Percentiles rank a stretch among this genome's conserved stretches.
Evolutionary conservation across 2,113 vertebrate species (phyloP).

Genomic region (Empidonax alnorum): DNA sequence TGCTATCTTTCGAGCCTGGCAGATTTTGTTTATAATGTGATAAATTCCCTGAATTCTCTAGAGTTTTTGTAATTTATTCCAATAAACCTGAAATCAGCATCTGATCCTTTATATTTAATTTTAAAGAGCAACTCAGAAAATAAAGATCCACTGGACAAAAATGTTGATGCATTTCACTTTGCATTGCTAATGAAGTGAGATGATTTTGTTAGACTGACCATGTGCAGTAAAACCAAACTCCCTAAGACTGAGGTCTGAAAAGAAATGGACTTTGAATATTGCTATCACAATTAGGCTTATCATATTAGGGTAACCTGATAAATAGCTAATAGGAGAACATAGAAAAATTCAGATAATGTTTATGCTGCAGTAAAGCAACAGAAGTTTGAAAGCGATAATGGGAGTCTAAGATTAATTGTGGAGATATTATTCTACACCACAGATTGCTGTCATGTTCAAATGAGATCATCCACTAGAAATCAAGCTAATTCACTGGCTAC

Average conservation of each 20-base stretch:
- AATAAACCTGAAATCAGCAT: not conserved
- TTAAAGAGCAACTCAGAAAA: not conserved
- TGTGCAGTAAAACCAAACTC: not conserved
- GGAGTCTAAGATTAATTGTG: not conserved
- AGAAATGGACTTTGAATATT: not conserved
- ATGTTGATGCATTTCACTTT: not conserved
- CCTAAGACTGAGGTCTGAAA: not conserved
- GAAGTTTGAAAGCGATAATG: not conserved
- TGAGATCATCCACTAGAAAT: constrained; percentile 16
- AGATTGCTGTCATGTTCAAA: constrained; percentile 37
- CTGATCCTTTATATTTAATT: not conserved
- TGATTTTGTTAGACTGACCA: not conserved
- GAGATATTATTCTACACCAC: constrained; percentile 7
- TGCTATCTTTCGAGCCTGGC: not conserved
- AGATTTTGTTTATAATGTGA: not conserved
- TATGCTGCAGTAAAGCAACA: not conserved
- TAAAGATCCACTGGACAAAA: not conserved
- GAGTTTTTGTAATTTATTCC: not conserved
- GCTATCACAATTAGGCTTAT: not conserved
- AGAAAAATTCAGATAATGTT: not conserved
- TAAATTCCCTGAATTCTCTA: not conserved
- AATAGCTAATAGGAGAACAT: not conserved
- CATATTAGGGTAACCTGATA: not conserved
- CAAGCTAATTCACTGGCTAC: not conserved
- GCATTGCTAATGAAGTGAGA: not conserved